These are phyloP conservation scores for Seladonia tumulorum DNA, from an alignment of 2,888 invertebrate genomes.

Conservation along the genomic window DNA sequence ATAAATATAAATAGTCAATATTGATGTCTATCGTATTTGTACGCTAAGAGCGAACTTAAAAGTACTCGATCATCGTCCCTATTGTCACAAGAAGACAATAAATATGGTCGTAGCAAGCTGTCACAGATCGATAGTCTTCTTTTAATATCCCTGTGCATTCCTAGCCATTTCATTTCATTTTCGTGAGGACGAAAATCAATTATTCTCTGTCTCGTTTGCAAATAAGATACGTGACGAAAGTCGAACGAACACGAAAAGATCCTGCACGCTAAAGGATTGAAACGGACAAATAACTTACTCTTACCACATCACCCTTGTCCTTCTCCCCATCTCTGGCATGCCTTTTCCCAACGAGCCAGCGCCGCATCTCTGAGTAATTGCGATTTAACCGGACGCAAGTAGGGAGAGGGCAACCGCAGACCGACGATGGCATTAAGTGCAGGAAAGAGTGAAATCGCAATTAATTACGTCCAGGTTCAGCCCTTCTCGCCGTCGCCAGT, in stretches of 20 bases:
- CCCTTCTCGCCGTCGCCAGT: conserved; percentile 64
- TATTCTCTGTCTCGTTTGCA: not conserved
- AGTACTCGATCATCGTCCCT: no score
- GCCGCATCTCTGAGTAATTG: conserved; percentile 77
- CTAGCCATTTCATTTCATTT: not conserved
- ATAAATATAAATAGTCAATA: no score
- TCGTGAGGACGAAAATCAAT: not conserved
- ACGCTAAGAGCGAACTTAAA: no score
- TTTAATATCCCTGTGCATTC: not conserved
- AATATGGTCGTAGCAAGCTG: not conserved
- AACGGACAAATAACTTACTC: conserved; percentile 68
- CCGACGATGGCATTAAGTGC: conserved; percentile 77
- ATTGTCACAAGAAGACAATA: not conserved
- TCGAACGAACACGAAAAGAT: conserved; percentile 20
- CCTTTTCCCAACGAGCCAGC: conserved; percentile 57
- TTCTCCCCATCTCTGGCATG: conserved; percentile 38
- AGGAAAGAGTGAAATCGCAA: conserved; percentile 81
- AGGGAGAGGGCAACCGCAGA: conserved; percentile 73
- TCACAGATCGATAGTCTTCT: not conserved
- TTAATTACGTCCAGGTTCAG: conserved; percentile 78
- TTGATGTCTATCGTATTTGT: no score
- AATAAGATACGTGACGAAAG: not conserved
- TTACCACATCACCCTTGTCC: conserved; percentile 55
- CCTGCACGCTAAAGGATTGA: conserved; percentile 37
- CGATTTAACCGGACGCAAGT: conserved; percentile 77